A percentile compares a stretch with the other conserved stretches of the same genome.
These are phyloP conservation scores for Oreochromis niloticus DNA, from an alignment of 2,113 vertebrate genomes.

Conservation along the genomic window DNA sequence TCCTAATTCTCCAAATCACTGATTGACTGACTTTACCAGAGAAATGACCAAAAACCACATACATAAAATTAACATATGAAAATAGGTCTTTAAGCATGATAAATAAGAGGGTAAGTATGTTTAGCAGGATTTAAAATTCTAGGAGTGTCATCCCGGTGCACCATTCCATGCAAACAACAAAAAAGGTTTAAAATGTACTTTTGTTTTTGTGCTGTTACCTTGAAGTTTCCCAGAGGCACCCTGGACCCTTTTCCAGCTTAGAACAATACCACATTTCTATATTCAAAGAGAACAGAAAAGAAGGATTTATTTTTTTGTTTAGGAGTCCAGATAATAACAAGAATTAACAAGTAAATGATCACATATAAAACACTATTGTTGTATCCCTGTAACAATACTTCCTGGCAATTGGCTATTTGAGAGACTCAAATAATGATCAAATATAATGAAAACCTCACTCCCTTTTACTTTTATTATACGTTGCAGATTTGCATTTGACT, in stretches of 20 bases:
- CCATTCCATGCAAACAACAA: background rate
- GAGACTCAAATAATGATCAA: background rate
- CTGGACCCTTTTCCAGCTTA: constrained; percentile 99
- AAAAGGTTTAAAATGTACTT: background rate
- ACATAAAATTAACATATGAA: background rate
- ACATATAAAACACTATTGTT: background rate
- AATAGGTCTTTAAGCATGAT: background rate
- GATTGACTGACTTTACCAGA: fast-evolving
- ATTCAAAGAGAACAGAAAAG: background rate
- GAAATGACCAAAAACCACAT: background rate
- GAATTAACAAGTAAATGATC: background rate
- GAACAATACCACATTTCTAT: constrained; percentile 96
- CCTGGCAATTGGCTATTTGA: background rate
- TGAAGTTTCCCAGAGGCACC: constrained; percentile 99
- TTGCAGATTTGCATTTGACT: background rate
- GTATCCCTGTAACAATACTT: background rate
- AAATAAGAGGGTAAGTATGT: background rate
- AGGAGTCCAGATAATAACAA: background rate
- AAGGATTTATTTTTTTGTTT: background rate
- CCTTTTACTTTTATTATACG: background rate
- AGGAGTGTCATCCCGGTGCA: background rate
- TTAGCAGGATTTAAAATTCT: background rate
- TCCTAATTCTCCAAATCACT: background rate
- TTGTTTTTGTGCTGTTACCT: constrained; percentile 73
- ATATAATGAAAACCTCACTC: background rate